Percentiles rank a stretch among this genome's conserved stretches.
Evolutionary conservation across 1,140 invertebrate genomes (phyloP).

Genomic region (Magallana ariakensis): DNA sequence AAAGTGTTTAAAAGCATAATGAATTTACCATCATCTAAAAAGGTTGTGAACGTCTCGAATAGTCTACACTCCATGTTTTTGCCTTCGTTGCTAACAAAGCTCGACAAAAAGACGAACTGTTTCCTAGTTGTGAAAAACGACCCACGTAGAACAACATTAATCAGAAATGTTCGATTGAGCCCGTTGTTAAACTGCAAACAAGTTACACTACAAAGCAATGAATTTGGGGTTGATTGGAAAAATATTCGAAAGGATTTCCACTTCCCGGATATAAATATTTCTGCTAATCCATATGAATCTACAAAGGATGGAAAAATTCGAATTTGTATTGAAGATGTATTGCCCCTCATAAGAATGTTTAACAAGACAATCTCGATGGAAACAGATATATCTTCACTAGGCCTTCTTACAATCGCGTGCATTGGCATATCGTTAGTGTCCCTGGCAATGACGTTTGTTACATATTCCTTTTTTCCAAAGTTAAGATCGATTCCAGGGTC

Average conservation of each 20-base stretch:
- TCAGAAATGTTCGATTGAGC: not conserved
- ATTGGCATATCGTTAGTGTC: conserved; percentile 58
- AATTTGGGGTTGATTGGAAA: not conserved
- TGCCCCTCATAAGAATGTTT: not conserved
- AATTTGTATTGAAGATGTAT: not conserved
- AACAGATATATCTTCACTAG: not conserved
- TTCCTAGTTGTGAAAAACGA: not conserved
- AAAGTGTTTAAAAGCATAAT: not conserved
- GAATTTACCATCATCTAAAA: not conserved
- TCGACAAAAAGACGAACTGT: not conserved
- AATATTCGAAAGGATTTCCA: not conserved
- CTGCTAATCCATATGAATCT: not conserved
- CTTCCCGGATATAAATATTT: not conserved
- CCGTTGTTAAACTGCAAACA: conserved; percentile 8
- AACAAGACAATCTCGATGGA: too few relatives aligned
- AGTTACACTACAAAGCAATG: not conserved
- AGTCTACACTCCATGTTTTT: not conserved
- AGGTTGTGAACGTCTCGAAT: not conserved
- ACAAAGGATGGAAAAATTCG: not conserved
- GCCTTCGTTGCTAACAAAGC: not conserved
- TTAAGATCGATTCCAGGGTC: conserved; percentile 66
- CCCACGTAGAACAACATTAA: too few relatives aligned
- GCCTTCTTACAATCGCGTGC: conserved; percentile 43
- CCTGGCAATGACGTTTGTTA: conserved; percentile 60
- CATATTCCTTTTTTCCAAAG: conserved; percentile 61